A percentile compares a stretch with the other conserved stretches of the same genome.
Evolutionary conservation across 2,113 vertebrate species (phyloP).

Genomic region (Salminus brasiliensis): DNA sequence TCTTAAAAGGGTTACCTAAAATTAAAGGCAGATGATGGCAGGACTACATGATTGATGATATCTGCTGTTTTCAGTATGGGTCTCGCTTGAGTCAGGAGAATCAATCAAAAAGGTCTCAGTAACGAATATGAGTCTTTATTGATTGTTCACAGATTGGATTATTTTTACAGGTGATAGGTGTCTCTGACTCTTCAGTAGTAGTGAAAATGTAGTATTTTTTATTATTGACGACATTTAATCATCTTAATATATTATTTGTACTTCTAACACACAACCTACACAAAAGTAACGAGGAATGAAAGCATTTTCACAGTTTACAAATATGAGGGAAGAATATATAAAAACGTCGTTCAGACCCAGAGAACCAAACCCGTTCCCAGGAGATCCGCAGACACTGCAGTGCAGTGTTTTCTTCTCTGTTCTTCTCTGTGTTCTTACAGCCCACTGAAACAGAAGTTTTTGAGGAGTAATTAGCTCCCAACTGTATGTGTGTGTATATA

Average conservation of each 20-base stretch:
- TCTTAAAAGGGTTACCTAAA: no score
- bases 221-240: not conserved
- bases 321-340: not conserved
- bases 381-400: not conserved
- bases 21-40: no score
- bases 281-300: not conserved
- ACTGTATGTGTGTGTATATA: no score
- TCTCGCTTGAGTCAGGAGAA: no score
- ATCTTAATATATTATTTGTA: not conserved
- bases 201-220: not conserved
- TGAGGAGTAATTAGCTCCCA: no score
- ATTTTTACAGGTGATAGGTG: not conserved
- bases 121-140: not conserved
- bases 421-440: not conserved
- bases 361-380: no score
- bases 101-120: no score
- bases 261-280: not conserved
- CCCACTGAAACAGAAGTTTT: not conserved
- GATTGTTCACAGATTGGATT: not conserved
- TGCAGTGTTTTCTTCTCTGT: not conserved
- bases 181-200: not conserved
- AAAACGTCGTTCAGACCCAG: not conserved
- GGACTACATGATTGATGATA: no score
- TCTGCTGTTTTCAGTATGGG: no score
- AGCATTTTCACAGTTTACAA: not conserved